Percentiles rank a stretch among this genome's conserved stretches.
Conservation (phyloP, 2,888 invertebrate genomes). For the Dicyrtoma fusca region DNA sequence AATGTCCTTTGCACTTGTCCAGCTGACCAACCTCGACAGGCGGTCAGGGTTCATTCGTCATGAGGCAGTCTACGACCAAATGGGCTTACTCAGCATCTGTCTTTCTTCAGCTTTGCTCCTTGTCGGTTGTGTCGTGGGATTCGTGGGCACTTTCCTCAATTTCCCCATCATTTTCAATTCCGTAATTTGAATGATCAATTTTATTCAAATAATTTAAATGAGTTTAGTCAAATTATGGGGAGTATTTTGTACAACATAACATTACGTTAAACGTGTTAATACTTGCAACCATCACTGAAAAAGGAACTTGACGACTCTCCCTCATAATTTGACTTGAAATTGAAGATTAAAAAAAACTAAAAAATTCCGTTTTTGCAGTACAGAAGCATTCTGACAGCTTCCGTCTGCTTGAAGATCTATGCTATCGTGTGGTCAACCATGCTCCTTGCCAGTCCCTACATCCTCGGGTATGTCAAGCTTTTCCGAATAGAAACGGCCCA, state of each 20-base stretch:
- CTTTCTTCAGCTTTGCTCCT: not conserved
- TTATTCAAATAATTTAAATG: not conserved
- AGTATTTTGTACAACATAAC: too few species aligned
- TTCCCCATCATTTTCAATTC: conserved; percentile 3
- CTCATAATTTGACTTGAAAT: not conserved
- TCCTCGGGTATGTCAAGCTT: not conserved
- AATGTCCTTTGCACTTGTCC: too few species aligned
- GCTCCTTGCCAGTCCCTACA: not conserved
- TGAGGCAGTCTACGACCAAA: not conserved
- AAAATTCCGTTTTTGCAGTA: not conserved
- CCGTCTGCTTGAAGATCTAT: not conserved
- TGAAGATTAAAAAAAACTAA: not conserved
- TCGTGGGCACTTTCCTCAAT: not conserved
- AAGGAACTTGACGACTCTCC: not conserved
- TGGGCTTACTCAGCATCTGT: not conserved
- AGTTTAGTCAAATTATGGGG: too few species aligned
- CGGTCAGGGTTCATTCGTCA: not conserved
- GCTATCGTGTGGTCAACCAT: not conserved
- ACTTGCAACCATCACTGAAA: too few species aligned
- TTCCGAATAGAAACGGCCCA: not conserved
- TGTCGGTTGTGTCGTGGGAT: not conserved
- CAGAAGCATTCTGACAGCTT: not conserved
- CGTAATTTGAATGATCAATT: not conserved
- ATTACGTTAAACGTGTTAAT: too few species aligned
- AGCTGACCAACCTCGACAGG: too few species aligned